These are phyloP conservation scores for Ostrea denselamellosa DNA, from an alignment of 1,140 invertebrate species.

Conservation along the genomic window DNA sequence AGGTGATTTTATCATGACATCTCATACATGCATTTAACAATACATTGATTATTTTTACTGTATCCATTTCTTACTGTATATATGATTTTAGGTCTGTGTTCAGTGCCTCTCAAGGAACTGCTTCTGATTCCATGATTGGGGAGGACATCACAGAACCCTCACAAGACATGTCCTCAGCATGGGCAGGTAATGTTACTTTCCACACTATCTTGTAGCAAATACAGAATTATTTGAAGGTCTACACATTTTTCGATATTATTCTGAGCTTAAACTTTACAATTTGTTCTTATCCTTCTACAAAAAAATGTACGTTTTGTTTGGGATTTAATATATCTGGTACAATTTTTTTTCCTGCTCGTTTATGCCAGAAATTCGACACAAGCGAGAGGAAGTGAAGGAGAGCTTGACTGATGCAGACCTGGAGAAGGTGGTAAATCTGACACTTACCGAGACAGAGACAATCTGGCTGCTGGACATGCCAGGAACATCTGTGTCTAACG, in stretches of 20 bases:
- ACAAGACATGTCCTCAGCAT: slow-evolving; percentile 62
- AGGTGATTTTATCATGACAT: slow-evolving; percentile 60
- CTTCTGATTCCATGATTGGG: slow-evolving; percentile 63
- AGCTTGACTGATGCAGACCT: slow-evolving; percentile 70
- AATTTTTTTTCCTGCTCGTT: not conserved
- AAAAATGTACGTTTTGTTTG: too few relatives aligned
- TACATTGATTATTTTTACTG: not conserved
- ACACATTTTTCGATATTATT: too few relatives aligned
- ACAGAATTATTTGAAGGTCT: too few relatives aligned
- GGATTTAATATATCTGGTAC: too few relatives aligned
- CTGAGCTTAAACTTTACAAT: too few relatives aligned
- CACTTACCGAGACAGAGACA: slow-evolving; percentile 76
- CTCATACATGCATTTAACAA: not conserved
- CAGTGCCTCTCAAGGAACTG: slow-evolving; percentile 73
- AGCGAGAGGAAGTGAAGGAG: slow-evolving; percentile 73
- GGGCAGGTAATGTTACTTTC: slow-evolving; percentile 64
- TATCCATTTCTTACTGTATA: not conserved
- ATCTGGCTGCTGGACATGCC: slow-evolving; percentile 76
- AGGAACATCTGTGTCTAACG: slow-evolving; percentile 71
- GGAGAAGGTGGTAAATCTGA: slow-evolving; percentile 71
- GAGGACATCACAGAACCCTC: slow-evolving; percentile 64
- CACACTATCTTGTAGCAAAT: too few relatives aligned
- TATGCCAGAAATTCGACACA: slow-evolving; percentile 67
- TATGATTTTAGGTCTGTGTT: slow-evolving; percentile 72
- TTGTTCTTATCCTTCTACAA: too few relatives aligned